A percentile compares a stretch with the other conserved stretches of the same genome.
Conservation (phyloP, 2,113 vertebrate genomes). For the Lipotes vexillifer region DNA sequence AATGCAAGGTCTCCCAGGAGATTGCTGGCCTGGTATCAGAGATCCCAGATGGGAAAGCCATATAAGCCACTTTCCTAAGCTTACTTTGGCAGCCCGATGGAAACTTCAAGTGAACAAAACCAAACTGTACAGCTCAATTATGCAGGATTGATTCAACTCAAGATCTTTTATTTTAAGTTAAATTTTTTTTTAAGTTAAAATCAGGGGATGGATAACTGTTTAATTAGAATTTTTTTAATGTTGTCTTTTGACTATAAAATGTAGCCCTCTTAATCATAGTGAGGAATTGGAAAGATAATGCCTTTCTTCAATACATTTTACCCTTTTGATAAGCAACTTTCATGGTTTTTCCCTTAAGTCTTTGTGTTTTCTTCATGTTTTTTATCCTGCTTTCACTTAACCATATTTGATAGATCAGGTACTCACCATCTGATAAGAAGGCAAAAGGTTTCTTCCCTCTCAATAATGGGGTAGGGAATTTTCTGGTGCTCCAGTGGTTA, state of each 20-base stretch:
- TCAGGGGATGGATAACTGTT: not conserved
- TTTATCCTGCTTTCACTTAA: not conserved
- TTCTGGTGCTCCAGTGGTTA: not conserved
- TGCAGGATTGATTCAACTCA: not conserved
- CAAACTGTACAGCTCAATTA: constrained; percentile 13
- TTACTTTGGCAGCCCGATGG: constrained; percentile 61
- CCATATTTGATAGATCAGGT: not conserved
- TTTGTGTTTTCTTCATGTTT: not conserved
- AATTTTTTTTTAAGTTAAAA: constrained; percentile 20
- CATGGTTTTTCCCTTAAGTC: not conserved
- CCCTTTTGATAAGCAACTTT: not conserved
- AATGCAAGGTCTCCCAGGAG: constrained; percentile 33
- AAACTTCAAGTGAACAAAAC: constrained; percentile 62
- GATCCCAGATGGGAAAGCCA: constrained; percentile 54
- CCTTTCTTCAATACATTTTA: not conserved
- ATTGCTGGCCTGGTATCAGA: not conserved
- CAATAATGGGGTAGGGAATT: not conserved
- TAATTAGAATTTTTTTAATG: not conserved
- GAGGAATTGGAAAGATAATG: not conserved
- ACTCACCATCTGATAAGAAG: not conserved
- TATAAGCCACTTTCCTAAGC: not conserved
- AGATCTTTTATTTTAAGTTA: not conserved
- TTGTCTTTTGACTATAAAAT: not conserved
- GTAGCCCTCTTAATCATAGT: not conserved
- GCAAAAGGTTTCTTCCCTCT: not conserved